Conservation (phyloP, 2,797 vertebrate species). For the Mareca strepera region DNA sequence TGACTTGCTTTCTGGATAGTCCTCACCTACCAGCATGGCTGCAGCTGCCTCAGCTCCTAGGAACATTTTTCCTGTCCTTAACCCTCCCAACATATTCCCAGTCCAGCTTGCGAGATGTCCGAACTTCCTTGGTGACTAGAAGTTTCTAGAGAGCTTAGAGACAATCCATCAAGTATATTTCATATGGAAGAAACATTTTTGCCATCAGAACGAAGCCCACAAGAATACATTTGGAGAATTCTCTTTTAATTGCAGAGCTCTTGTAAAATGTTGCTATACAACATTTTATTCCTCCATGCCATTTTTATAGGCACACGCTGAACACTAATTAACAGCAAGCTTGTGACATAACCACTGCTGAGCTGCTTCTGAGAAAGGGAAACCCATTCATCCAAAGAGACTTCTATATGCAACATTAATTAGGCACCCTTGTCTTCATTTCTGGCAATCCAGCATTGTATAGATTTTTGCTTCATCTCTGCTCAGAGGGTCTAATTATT, state of each 20-base stretch:
- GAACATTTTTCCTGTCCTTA: not conserved
- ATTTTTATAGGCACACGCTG: slow-evolving; percentile 59
- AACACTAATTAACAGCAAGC: slow-evolving; percentile 74
- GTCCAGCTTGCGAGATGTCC: not conserved
- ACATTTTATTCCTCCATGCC: slow-evolving; percentile 17
- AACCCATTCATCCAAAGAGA: slow-evolving; percentile 71
- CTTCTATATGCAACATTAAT: slow-evolving; percentile 75
- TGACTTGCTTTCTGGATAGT: not conserved
- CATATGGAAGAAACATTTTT: not conserved
- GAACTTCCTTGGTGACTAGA: not conserved
- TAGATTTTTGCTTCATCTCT: slow-evolving; percentile 72
- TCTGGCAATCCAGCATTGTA: slow-evolving; percentile 50
- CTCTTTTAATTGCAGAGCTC: slow-evolving; percentile 47
- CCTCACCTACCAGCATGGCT: not conserved
- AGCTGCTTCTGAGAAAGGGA: slow-evolving; percentile 66
- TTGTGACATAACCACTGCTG: slow-evolving; percentile 56
- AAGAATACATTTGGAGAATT: slow-evolving; percentile 2
- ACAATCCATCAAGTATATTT: not conserved
- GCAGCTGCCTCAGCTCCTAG: not conserved
- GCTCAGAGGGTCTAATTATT: slow-evolving; percentile 72
- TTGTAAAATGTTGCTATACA: slow-evolving; percentile 26
- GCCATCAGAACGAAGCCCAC: not conserved
- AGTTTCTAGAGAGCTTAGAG: not conserved
- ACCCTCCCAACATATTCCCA: not conserved
- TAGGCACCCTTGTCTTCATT: slow-evolving; percentile 70